A percentile compares a stretch with the other conserved stretches of the same genome.
These are phyloP conservation scores for Caenorhabditis imperialis DNA, from an alignment of 2,888 invertebrate species.

Conservation along the genomic window DNA sequence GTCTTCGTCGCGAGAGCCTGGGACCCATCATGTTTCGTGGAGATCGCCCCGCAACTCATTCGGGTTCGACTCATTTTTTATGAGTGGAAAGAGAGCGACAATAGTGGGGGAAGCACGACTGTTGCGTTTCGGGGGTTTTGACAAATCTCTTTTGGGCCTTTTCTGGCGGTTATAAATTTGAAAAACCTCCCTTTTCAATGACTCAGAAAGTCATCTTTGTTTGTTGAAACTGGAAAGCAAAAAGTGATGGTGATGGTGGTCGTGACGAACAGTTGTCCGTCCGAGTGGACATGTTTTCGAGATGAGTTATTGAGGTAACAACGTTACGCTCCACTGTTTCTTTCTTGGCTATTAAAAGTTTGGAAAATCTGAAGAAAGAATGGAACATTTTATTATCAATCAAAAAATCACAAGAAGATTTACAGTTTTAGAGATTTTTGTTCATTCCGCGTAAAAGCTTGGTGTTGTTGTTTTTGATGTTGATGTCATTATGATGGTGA, in stretches of 20 bases:
- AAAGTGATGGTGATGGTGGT: constrained; percentile 20
- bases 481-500: background rate
- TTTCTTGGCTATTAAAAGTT: too few species aligned
- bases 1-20: constrained; percentile 33
- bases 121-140: constrained; percentile 32
- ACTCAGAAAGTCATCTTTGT: too few species aligned
- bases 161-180: too few species aligned
- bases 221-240: too few species aligned
- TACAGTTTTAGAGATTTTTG: constrained; percentile 2
- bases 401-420: too few species aligned
- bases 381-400: too few species aligned
- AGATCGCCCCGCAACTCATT: constrained; percentile 50
- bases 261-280: constrained; percentile 40
- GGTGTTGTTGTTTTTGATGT: background rate
- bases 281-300: constrained; percentile 44
- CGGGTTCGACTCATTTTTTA: constrained; percentile 6
- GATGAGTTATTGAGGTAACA: constrained; percentile 45
- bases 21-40: constrained; percentile 41
- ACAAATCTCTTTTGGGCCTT: too few species aligned
- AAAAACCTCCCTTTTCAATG: too few species aligned
- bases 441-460: background rate
- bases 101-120: constrained; percentile 20
- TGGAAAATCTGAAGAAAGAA: too few species aligned
- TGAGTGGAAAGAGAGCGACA: background rate
- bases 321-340: constrained; percentile 11